Conservation (phyloP, 2,797 vertebrate species). For the Propithecus deckenii region DNA sequence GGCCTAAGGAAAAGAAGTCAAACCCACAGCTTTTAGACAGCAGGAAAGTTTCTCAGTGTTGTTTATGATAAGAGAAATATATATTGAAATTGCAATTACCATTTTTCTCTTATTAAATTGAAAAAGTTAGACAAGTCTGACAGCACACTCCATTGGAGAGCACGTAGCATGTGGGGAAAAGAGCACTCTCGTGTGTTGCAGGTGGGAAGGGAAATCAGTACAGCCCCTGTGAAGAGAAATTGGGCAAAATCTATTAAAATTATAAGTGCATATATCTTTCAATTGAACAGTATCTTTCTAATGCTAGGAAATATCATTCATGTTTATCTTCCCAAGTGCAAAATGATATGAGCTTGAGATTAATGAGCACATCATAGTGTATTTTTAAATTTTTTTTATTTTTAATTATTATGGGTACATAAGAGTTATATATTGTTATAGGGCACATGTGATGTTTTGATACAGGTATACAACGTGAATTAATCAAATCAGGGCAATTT, state of each 20-base stretch:
- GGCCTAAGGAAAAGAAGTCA: background rate
- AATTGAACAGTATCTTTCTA: background rate
- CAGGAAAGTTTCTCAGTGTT: background rate
- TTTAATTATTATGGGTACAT: background rate
- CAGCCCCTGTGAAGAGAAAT: background rate
- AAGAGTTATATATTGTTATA: background rate
- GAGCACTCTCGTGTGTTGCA: background rate
- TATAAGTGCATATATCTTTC: background rate
- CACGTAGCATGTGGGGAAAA: background rate
- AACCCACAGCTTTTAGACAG: background rate
- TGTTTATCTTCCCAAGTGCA: background rate
- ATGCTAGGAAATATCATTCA: background rate
- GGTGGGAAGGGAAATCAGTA: background rate
- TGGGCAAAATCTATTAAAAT: conserved; percentile 5
- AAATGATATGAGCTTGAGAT: background rate
- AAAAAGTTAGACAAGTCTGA: background rate
- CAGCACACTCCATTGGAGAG: background rate
- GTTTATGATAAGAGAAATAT: background rate
- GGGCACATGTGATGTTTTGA: background rate
- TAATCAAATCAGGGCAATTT: background rate
- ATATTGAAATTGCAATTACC: background rate
- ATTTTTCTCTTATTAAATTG: background rate
- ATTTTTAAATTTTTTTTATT: background rate
- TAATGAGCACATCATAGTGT: background rate
- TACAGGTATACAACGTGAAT: background rate